phyloP scores from a whole-genome alignment of 2,113 vertebrate genomes.

The Bubo blakistoni region DNA sequence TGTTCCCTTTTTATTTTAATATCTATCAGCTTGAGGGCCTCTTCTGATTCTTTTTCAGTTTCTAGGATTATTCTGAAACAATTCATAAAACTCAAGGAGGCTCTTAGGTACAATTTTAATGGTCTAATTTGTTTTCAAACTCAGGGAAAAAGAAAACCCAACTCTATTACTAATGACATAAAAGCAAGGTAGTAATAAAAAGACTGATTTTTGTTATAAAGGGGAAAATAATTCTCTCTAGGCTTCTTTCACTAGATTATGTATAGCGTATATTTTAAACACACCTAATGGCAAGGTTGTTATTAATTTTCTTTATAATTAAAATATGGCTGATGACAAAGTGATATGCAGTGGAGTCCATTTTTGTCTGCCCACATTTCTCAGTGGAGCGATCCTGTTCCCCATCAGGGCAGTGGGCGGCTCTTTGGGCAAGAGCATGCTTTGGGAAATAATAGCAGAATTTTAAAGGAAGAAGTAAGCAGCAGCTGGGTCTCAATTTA shows the following conservation, averaged over 20 bases:
- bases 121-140: constrained; percentile 61
- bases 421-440: not conserved
- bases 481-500: not conserved
- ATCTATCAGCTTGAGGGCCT: constrained; percentile 43
- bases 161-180: constrained; percentile 37
- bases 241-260: not conserved
- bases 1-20: constrained; percentile 46
- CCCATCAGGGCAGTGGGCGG: not conserved
- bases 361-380: not conserved
- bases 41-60: constrained; percentile 25
- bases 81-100: constrained; percentile 52
- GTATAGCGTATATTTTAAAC: not conserved
- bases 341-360: not conserved
- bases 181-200: constrained; percentile 45
- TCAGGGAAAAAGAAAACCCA: constrained; percentile 37
- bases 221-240: not conserved
- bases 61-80: constrained; percentile 24
- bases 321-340: not conserved
- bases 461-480: not conserved
- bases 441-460: not conserved
- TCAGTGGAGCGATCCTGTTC: not conserved
- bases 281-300: not conserved
- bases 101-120: constrained; percentile 56
- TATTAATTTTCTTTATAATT: constrained; percentile 14
- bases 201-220: constrained; percentile 33